Percentiles rank a stretch among this genome's conserved stretches.
These are phyloP conservation scores for Chrysoperla carnea DNA, from an alignment of 1,140 invertebrate species.

Conservation along the genomic window DNA sequence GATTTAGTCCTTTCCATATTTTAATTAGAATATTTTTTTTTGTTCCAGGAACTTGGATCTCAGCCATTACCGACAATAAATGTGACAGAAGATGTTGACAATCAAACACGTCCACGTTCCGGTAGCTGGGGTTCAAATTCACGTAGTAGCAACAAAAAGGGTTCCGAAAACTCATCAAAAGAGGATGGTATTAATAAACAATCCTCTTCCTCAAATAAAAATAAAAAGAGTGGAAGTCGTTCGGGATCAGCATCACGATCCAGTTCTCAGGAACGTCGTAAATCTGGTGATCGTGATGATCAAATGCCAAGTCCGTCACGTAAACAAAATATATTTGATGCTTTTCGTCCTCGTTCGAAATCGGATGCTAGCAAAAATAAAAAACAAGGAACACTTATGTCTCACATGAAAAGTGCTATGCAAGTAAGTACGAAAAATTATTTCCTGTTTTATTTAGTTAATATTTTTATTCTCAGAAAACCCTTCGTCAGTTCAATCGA, in stretches of 20 bases:
- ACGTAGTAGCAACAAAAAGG: constrained; percentile 9
- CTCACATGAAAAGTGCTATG: constrained; percentile 60
- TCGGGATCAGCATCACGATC: constrained; percentile 33
- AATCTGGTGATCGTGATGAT: constrained; percentile 30
- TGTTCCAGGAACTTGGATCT: constrained; percentile 38
- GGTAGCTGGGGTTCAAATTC: constrained; percentile 44
- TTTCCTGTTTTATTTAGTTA: neutral
- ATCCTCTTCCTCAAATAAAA: neutral
- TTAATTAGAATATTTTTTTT: constrained; percentile 2
- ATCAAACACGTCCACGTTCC: constrained; percentile 20
- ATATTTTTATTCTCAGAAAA: no score
- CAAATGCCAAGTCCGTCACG: constrained; percentile 43
- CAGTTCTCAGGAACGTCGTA: constrained; percentile 39
- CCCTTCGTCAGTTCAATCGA: no score
- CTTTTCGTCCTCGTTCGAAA: constrained; percentile 64
- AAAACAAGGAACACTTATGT: constrained; percentile 51
- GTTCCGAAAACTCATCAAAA: constrained; percentile 1
- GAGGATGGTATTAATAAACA: neutral
- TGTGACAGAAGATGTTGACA: constrained; percentile 18
- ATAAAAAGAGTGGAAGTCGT: constrained; percentile 17
- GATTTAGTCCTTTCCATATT: no score
- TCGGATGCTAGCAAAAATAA: constrained; percentile 52
- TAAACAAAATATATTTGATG: constrained; percentile 62
- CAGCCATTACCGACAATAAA: constrained; percentile 38
- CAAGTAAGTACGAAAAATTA: constrained; percentile 32